These are phyloP conservation scores for Hipparchia sbordonii DNA, from an alignment of 2,888 invertebrate genomes.

Conservation along the genomic window DNA sequence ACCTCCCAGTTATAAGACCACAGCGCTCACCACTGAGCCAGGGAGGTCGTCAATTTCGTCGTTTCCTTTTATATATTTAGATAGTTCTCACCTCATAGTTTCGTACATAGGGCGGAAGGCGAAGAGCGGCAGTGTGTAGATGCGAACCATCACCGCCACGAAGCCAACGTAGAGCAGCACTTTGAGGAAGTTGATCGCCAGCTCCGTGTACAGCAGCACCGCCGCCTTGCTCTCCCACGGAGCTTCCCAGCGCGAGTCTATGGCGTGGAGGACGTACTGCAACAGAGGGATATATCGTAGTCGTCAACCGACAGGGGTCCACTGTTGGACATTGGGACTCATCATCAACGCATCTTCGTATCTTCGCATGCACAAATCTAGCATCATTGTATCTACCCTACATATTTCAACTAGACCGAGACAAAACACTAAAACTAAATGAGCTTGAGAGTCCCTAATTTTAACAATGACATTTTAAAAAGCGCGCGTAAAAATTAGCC, in stretches of 20 bases:
- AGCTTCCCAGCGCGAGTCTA: slow-evolving; percentile 95
- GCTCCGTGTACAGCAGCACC: slow-evolving; percentile 97
- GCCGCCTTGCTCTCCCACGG: slow-evolving; percentile 99
- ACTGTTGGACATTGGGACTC: too few relatives aligned
- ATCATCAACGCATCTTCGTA: too few relatives aligned
- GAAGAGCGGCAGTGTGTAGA: slow-evolving; percentile 98
- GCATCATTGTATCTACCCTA: too few relatives aligned
- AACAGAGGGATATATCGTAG: neutral
- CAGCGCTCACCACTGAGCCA: too few relatives aligned
- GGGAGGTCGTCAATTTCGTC: too few relatives aligned
- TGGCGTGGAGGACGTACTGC: slow-evolving; percentile 86
- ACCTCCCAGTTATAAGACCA: too few relatives aligned
- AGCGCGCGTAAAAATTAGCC: too few relatives aligned
- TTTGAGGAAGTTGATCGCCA: slow-evolving; percentile 94
- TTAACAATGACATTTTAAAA: too few relatives aligned
- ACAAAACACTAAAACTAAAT: too few relatives aligned
- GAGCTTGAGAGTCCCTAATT: too few relatives aligned
- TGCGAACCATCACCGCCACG: slow-evolving; percentile 97
- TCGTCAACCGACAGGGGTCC: neutral
- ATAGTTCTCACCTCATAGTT: slow-evolving; percentile 90
- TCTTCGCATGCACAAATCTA: too few relatives aligned
- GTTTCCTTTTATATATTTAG: neutral
- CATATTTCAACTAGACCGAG: too few relatives aligned
- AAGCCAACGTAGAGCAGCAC: slow-evolving; percentile 95
- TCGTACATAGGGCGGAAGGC: slow-evolving; percentile 99